These are phyloP conservation scores for Micrasema longulum DNA, from an alignment of 1,140 invertebrate species.

Conservation along the genomic window DNA sequence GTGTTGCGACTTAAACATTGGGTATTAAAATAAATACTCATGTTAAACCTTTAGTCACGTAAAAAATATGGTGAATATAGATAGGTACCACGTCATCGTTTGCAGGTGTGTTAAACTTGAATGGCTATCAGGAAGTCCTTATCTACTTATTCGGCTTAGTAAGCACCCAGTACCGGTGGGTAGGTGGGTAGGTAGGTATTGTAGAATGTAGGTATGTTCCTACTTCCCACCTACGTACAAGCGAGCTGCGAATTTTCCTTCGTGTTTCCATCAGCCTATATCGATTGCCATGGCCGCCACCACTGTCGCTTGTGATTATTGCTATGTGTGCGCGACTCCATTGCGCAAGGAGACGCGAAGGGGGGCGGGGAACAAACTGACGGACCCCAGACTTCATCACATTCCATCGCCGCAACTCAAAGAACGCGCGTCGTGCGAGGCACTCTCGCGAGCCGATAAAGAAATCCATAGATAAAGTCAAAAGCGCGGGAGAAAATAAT, in stretches of 20 bases:
- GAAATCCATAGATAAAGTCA: conserved; percentile 18
- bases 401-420: conserved; percentile 24
- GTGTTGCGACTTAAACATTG: too few species aligned
- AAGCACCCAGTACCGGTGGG: too few species aligned
- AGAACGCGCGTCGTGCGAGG: conserved; percentile 20
- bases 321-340: conserved; percentile 31
- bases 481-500: conserved; percentile 17
- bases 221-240: too few species aligned
- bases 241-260: neutral
- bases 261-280: neutral
- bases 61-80: too few species aligned
- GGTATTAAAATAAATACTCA: too few species aligned
- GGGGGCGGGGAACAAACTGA: neutral
- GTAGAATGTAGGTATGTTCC: too few species aligned
- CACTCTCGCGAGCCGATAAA: conserved; percentile 11
- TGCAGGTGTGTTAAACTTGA: too few species aligned
- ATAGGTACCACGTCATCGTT: too few species aligned
- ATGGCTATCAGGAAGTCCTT: too few species aligned
- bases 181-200: too few species aligned
- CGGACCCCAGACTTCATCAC: conserved; percentile 9
- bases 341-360: conserved; percentile 6
- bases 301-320: conserved; percentile 32
- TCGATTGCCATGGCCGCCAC: neutral
- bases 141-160: too few species aligned
- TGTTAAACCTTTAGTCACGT: too few species aligned